phyloP scores from a whole-genome alignment of 2,113 vertebrate genomes.

The Taxidea taxus region DNA sequence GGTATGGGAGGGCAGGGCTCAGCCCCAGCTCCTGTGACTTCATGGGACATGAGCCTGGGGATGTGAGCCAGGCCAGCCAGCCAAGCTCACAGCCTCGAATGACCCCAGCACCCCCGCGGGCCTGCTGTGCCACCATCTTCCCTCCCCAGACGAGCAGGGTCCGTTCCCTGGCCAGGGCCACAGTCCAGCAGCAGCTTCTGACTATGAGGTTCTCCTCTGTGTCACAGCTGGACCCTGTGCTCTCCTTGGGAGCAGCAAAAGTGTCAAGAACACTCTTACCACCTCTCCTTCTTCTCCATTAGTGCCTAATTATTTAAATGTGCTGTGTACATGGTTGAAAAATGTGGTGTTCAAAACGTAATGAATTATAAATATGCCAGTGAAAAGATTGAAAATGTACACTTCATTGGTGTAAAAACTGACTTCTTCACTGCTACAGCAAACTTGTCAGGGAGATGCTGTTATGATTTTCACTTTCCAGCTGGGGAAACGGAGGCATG shows the following conservation, averaged over 20 bases:
- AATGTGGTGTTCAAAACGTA: neutral
- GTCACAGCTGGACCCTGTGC: accelerated
- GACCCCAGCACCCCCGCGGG: accelerated
- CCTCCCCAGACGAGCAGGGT: neutral
- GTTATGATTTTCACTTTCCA: neutral
- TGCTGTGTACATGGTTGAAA: accelerated
- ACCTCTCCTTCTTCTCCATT: neutral
- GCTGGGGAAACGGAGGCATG: neutral
- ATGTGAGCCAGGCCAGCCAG: neutral
- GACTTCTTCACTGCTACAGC: neutral
- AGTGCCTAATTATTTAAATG: accelerated
- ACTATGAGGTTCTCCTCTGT: neutral
- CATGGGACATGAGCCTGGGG: neutral
- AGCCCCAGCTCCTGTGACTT: neutral
- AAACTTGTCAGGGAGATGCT: accelerated
- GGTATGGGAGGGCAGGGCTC: neutral
- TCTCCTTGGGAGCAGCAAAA: too few relatives aligned
- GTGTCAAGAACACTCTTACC: accelerated
- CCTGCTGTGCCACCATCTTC: neutral
- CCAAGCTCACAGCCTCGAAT: neutral
- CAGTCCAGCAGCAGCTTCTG: neutral
- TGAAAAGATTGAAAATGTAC: accelerated
- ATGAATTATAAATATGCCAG: accelerated
- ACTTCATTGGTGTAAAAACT: neutral
- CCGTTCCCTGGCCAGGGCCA: accelerated